These are phyloP conservation scores for Bucco capensis DNA, from an alignment of 2,113 vertebrate genomes.

Conservation along the genomic window DNA sequence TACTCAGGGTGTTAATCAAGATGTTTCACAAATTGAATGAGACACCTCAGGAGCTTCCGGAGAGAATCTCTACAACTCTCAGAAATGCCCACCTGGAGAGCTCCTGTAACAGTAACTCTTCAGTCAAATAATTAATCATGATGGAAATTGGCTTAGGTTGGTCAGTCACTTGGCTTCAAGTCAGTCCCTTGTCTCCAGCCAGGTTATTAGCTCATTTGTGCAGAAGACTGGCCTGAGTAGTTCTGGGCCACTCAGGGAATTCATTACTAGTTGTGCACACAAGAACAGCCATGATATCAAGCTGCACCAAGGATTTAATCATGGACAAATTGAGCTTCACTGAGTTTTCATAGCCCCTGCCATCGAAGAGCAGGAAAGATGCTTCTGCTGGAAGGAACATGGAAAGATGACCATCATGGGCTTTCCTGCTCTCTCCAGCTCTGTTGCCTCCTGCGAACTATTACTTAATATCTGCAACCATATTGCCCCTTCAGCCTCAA, in stretches of 20 bases:
- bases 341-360: neutral
- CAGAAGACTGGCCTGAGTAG: neutral
- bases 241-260: neutral
- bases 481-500: neutral
- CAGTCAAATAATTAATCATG: neutral
- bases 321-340: neutral
- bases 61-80: neutral
- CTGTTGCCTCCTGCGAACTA: neutral
- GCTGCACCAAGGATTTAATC: accelerated
- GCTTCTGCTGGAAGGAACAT: neutral
- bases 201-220: neutral
- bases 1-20: neutral
- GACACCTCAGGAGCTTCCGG: neutral
- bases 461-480: neutral
- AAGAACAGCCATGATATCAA: neutral
- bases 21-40: neutral
- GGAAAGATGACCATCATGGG: neutral
- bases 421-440: neutral
- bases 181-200: neutral
- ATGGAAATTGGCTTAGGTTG: neutral
- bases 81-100: neutral
- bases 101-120: neutral
- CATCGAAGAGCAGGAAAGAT: neutral
- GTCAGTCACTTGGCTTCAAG: neutral
- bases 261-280: neutral